A percentile compares a stretch with the other conserved stretches of the same genome.
These are phyloP conservation scores for Agonopterix arenella DNA, from an alignment of 2,888 invertebrate species.

Conservation along the genomic window DNA sequence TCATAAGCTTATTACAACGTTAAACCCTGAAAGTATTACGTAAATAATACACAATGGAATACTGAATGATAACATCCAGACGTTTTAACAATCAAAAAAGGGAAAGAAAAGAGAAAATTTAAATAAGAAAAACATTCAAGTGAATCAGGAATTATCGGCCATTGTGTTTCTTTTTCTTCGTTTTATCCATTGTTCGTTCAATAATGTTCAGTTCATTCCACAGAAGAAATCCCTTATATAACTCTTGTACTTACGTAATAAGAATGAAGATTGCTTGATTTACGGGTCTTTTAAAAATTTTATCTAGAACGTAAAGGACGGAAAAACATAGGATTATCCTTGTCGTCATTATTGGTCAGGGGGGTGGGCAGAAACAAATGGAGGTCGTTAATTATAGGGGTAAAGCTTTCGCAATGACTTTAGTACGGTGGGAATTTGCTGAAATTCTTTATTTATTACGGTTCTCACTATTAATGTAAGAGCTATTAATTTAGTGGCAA, in stretches of 20 bases:
- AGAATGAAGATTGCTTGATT: too few relatives aligned
- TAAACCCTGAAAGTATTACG: neutral
- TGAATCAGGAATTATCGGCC: constrained; percentile 4
- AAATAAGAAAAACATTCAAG: constrained; percentile 8
- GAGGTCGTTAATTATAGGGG: neutral
- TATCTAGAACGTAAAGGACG: neutral
- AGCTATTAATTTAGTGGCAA: too few relatives aligned
- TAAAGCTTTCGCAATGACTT: neutral
- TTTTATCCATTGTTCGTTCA: constrained; percentile 2
- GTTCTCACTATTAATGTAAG: neutral
- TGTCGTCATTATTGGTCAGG: neutral
- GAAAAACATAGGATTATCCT: neutral
- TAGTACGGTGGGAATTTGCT: too few relatives aligned
- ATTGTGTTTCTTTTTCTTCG: constrained; percentile 4
- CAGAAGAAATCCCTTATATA: too few relatives aligned
- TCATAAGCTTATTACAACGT: neutral
- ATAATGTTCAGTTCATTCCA: too few relatives aligned
- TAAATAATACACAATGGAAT: neutral
- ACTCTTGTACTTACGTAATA: too few relatives aligned
- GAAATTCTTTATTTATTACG: neutral
- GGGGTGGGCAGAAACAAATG: neutral
- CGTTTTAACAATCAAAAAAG: neutral
- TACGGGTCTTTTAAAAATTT: too few relatives aligned
- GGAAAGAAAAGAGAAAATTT: constrained; percentile 4
- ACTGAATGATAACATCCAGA: neutral